Base-by-base conservation (phyloP, 2,888 invertebrate genomes). In the Cartodere bifasciata region DNA sequence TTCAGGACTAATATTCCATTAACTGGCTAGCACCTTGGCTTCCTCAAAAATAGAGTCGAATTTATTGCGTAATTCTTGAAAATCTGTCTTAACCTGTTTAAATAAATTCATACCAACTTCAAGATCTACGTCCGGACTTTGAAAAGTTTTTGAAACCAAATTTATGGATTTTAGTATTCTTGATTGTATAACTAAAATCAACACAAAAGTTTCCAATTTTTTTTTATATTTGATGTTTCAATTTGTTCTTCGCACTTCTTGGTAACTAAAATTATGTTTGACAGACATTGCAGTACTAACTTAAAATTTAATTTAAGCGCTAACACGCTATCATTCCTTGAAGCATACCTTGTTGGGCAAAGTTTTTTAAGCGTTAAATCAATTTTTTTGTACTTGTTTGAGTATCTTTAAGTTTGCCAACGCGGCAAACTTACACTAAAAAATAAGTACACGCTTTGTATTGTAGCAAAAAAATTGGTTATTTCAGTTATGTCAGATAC, bases 161-260 rank as follows among this genome's bases (percentile, higher is more conserved):
- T 30, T 14, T 6, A 25, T 20, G 17, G 24, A 25, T 25, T 16
- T 24, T 17, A 25, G 10, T 16, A 25, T 25, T 13, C 26, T 16
- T 21, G 26, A 20, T 14, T 32, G 20, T 10, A 32, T 27, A 26
- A 21, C 21, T 27, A 32, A 20, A 9, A 32, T 27, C 26, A 32
- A 14, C 14, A 32, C 27, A 12, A 30, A 30, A 23, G 23, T 30
- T 24, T 30, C 23, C 4, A 24, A 10, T 17, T 24, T 30, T 11
- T 30, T n/a, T 24, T 23, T 3, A 30, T 12, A 24, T 10, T 17
- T 17, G 20, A 9, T 25, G 12, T 17, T 31, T 16, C 17, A 25
- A 25, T 25, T 26, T 9, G 16, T 13, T 31, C 23, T 15, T 29
- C 20, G 16, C 17, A 25, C 21, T 25, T 17, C 20, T 11, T 7